Base-by-base conservation (phyloP, 2,113 vertebrate genomes). In the Vimba vimba region DNA sequence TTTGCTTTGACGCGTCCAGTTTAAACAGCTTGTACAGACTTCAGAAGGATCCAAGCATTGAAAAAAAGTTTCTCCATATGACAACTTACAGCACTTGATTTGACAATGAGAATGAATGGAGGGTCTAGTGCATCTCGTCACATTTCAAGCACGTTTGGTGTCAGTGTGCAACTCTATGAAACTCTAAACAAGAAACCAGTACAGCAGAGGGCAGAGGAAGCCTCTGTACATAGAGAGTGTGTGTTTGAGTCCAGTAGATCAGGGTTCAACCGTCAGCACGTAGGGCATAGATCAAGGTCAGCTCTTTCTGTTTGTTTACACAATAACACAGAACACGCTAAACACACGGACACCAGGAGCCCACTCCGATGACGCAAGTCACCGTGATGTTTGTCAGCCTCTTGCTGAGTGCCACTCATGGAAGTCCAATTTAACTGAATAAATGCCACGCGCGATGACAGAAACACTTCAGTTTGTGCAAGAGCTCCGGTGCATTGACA, bases 361-460 rank as follows among this genome's bases (percentile, higher is more conserved):
- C 50, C 81, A 43, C 69, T 62, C 74, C 19, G 30, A 36, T 89
- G 88, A 89, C 83, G 83, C 76, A 80, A 66, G 84, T 45, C 66
- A 33, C 45, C 1, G 0, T 4, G n/a, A 21, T 76, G 60, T 76
- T 77, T 87, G 68, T 52, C 86, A 76, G 59, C 9, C 79, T 77
- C 47, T 52, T 15, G 2, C 52, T 12, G 45, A 69, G 75, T 23
- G 36, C 74, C 47, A 66, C 79, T 59, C 55, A 52, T 80, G 75
- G 84, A 84, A 86, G 87, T 77, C 83, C 79, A 57, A 77, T 86
- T 84, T 69, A 77, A 30, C 60, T 64, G 59, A 86, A 36, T 82
- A 77, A 66, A 55, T 8, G 62, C 45, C 30, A 6, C 36, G 62
- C 39, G 23, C 33, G 11, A n/a, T 84, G 78, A 82, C 52, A 74